phyloP scores from a whole-genome alignment of 2,797 vertebrate genomes.

The Sparus aurata region DNA sequence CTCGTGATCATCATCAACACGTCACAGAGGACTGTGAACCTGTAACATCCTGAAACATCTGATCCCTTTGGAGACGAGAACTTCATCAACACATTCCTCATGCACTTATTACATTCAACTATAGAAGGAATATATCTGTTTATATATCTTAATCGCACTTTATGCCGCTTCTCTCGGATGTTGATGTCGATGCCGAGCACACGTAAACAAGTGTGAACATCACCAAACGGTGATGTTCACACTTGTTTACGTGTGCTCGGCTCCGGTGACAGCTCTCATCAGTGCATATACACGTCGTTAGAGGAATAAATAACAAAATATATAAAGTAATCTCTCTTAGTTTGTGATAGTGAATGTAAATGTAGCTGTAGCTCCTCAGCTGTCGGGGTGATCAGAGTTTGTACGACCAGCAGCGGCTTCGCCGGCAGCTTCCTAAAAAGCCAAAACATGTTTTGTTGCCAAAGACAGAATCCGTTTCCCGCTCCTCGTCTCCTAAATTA shows the following conservation, averaged over 20 bases:
- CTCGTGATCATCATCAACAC: too few species aligned
- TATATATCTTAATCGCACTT: too few species aligned
- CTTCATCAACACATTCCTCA: too few species aligned
- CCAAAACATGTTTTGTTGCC: constrained; percentile 28
- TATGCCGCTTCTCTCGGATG: too few species aligned
- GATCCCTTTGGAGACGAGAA: too few species aligned
- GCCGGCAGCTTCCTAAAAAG: constrained; percentile 8
- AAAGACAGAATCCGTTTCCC: constrained; percentile 23
- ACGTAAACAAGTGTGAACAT: too few species aligned
- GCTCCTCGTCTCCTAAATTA: neutral
- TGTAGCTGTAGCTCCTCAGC: neutral
- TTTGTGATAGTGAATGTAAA: neutral
- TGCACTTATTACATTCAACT: too few species aligned
- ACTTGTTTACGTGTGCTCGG: neutral
- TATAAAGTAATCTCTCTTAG: neutral
- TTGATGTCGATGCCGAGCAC: too few species aligned
- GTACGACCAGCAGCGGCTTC: neutral
- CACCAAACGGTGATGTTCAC: too few species aligned
- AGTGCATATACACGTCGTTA: neutral
- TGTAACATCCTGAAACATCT: too few species aligned
- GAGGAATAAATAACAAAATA: neutral
- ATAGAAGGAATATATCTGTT: too few species aligned
- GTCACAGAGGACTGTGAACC: too few species aligned
- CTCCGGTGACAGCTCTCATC: neutral
- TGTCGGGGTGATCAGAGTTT: neutral